These are phyloP conservation scores for Catharus bicknelli DNA, from an alignment of 2,113 vertebrate species.

Conservation along the genomic window DNA sequence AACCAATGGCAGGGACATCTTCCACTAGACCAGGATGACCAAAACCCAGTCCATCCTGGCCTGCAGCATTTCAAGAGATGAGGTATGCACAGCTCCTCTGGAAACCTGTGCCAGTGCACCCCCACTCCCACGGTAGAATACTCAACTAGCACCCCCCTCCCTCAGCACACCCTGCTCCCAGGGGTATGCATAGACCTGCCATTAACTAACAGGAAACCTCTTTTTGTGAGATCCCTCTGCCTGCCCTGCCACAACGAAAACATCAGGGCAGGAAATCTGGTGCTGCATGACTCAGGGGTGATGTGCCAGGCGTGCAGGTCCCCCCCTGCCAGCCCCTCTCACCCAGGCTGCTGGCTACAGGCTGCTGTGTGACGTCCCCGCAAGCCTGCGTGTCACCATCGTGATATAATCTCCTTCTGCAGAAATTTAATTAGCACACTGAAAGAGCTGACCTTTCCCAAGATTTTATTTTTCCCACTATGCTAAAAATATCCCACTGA, in stretches of 20 bases:
- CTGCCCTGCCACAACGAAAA: background rate
- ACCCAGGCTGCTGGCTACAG: background rate
- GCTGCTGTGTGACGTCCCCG: background rate
- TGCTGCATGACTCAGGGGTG: background rate
- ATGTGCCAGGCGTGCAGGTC: background rate
- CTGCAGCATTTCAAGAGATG: background rate
- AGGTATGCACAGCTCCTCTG: background rate
- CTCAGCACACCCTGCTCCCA: rapidly evolving
- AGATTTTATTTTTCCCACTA: conserved; percentile 66
- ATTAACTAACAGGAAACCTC: background rate
- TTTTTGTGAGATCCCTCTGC: background rate
- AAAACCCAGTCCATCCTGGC: background rate
- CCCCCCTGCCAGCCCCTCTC: background rate
- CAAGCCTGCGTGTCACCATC: conserved; percentile 35
- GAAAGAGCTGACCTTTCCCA: conserved; percentile 75
- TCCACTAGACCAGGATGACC: too few species aligned
- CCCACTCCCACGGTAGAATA: rapidly evolving
- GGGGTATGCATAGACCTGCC: background rate
- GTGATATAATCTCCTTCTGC: conserved; percentile 69
- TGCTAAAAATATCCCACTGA: conserved; percentile 74
- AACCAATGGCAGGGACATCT: background rate
- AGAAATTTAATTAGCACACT: conserved; percentile 76
- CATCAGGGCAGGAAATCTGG: background rate
- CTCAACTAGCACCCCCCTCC: rapidly evolving
- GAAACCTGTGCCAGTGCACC: background rate